A percentile compares a stretch with the other conserved stretches of the same genome.
Conservation (phyloP, 2,797 vertebrate species). For the Crenuchus spilurus region DNA sequence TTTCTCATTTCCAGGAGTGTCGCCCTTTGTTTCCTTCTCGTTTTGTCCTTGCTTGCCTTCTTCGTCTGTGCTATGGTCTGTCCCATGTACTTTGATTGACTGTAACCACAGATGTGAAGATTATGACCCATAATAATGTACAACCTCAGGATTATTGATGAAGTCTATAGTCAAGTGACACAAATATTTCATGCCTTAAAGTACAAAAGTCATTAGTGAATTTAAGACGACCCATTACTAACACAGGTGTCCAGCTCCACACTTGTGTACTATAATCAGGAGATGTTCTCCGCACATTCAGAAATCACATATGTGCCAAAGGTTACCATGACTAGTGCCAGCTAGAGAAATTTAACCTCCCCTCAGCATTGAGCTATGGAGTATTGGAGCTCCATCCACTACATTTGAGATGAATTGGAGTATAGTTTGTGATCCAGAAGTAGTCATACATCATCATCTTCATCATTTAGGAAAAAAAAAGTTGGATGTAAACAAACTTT, state of each 20-base stretch:
- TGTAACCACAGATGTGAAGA: not conserved
- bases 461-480: too few relatives aligned
- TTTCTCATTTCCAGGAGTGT: conserved; percentile 54
- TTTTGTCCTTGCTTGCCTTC: conserved; percentile 6
- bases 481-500: too few relatives aligned
- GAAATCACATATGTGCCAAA: too few relatives aligned
- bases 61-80: not conserved
- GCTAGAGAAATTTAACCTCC: not conserved
- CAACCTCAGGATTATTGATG: not conserved
- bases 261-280: not conserved
- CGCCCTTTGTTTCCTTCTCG: conserved; percentile 14
- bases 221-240: not conserved
- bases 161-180: not conserved
- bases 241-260: not conserved
- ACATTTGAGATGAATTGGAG: not conserved
- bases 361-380: not conserved
- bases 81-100: not conserved
- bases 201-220: not conserved
- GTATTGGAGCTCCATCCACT: not conserved
- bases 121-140: too few relatives aligned
- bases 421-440: not conserved
- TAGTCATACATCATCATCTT: not conserved
- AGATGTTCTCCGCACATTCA: too few relatives aligned
- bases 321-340: not conserved
- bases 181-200: not conserved